Evolutionary conservation across 2,797 vertebrate species (phyloP).

Genomic region (Epinephelus malabaricus): DNA sequence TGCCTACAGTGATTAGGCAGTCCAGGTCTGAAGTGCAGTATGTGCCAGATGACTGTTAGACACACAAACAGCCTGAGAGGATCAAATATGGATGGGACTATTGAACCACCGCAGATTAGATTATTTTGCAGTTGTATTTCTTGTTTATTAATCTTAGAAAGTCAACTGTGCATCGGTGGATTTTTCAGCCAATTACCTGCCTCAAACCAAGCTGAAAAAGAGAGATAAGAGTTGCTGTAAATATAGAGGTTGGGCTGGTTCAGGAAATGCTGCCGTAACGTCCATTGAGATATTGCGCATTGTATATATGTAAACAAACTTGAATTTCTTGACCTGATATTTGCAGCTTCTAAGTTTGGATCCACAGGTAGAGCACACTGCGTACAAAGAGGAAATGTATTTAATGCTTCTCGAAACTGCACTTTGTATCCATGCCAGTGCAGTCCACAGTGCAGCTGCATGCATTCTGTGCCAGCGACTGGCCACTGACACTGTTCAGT

Average conservation of each 20-base stretch:
- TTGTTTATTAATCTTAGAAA: constrained; percentile 23
- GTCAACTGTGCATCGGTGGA: not conserved
- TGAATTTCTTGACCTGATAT: not conserved
- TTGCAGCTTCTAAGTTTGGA: constrained; percentile 14
- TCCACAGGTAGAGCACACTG: not conserved
- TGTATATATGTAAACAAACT: not conserved
- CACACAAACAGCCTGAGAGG: constrained; percentile 26
- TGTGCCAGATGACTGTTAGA: constrained; percentile 46
- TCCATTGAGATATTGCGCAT: too few species aligned
- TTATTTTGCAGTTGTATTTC: constrained; percentile 28
- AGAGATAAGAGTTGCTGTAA: not conserved
- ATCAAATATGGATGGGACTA: constrained; percentile 46
- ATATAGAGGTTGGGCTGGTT: not conserved
- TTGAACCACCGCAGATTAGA: constrained; percentile 44
- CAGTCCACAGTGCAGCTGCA: constrained; percentile 29
- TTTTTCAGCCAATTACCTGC: not conserved
- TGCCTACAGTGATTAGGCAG: constrained; percentile 58
- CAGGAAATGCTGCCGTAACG: not conserved
- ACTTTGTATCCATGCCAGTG: constrained; percentile 11
- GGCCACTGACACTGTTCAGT: constrained; percentile 46
- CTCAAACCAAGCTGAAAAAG: not conserved
- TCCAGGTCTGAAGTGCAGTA: constrained; percentile 42
- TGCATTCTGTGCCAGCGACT: constrained; percentile 29
- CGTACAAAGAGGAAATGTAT: constrained; percentile 9
- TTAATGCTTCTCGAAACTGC: constrained; percentile 14